These are phyloP conservation scores for Girardinichthys multiradiatus DNA, from an alignment of 2,113 vertebrate species.

Conservation along the genomic window DNA sequence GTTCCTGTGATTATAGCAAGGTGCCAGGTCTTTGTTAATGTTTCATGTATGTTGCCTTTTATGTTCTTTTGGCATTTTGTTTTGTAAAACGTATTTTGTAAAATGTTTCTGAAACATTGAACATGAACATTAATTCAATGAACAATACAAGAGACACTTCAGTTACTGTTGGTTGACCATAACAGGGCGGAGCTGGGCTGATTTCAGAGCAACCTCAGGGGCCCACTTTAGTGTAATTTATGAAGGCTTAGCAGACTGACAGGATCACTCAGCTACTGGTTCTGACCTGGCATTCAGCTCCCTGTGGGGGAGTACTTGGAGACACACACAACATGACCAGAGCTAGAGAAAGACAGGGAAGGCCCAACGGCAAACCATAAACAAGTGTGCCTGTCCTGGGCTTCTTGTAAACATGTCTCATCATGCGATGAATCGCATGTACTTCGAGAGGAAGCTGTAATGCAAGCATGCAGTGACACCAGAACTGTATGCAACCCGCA, in stretches of 20 bases:
- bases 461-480: slow-evolving; percentile 31
- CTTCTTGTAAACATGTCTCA: slow-evolving; percentile 60
- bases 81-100: neutral
- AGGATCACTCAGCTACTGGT: slow-evolving; percentile 72
- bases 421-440: slow-evolving; percentile 37
- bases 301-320: slow-evolving; percentile 46
- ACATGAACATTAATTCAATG: neutral
- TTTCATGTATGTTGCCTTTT: too few relatives aligned
- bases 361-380: slow-evolving; percentile 54
- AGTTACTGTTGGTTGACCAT: slow-evolving; percentile 48
- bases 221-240: slow-evolving; percentile 69
- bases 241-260: slow-evolving; percentile 67
- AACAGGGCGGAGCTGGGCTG: slow-evolving; percentile 47
- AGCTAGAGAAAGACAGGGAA: slow-evolving; percentile 30
- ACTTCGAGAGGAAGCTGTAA: slow-evolving; percentile 31
- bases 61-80: too few relatives aligned
- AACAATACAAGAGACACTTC: slow-evolving; percentile 31
- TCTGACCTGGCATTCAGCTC: slow-evolving; percentile 66
- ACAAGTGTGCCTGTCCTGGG: slow-evolving; percentile 42
- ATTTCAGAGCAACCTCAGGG: slow-evolving; percentile 64
- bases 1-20: too few relatives aligned
- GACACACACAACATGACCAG: slow-evolving; percentile 16
- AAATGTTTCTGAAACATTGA: neutral
- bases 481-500: slow-evolving; percentile 9
- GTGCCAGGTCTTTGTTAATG: too few relatives aligned